Base-by-base conservation (phyloP, 2,113 vertebrate species). In the Oxyura jamaicensis region DNA sequence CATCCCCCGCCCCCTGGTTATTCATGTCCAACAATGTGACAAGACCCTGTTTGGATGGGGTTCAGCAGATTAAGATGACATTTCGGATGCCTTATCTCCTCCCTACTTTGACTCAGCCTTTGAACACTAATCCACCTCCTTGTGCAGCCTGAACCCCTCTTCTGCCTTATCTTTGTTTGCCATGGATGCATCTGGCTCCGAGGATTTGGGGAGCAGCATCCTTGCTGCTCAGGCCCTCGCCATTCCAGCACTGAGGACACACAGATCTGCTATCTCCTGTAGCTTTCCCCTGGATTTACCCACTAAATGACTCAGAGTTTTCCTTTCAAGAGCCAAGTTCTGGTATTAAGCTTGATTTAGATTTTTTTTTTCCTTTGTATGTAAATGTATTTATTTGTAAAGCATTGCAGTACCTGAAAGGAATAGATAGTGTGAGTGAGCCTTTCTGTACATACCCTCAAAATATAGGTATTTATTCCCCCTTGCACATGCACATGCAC, bases 101-200 rank as follows among this genome's bases (percentile, higher is more conserved):
- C 79, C 91, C 88, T 95, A 91, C 94, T 96, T 95, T 93, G 80
- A 87, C 92, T 97, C 56, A 1, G 88, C 88, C 95, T 97, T 97
- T 97, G 96, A 96, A 97, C 95, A 55, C 62, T 97, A 97, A 97
- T 96, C 95, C 91, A 79, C 86, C 91, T 86, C 69, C 83, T 39
- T 94, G 78, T 0, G 3, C 81, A 91, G 84, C 52, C 84, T 93
- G 88, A 78, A 88, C 48, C 81, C 68, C 6, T 4, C 74, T 84
- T 75, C 77, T 90, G 73, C 91, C 93, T 97, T 94, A 96, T 95
- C 86, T 94, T 76, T 96, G 46, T 92, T 92, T 96, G 91, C 80
- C 42, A 16, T 75, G 90, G 83, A 55, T 88, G 72, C 3, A 2
- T 31, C 44, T 0, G 4, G 80, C 77, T 94, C 74, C 72, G 67